Evolutionary conservation across 1,140 invertebrate genomes (phyloP), one percentile per base, ranked within the genome.

Genomic region (Polyergus mexicanus): DNA sequence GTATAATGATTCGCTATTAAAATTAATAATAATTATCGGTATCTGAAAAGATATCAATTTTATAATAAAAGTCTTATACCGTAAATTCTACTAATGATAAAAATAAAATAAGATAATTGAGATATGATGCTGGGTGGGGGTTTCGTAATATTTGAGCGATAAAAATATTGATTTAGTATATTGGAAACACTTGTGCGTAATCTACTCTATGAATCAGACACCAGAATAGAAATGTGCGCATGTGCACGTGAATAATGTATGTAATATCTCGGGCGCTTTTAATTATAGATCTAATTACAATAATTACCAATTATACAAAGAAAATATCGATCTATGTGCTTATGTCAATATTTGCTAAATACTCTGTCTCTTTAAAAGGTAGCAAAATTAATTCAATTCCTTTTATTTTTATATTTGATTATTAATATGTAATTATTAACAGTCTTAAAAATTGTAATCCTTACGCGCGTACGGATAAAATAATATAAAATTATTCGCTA

Each of bases 211-310:
- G 66, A 72, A 60, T 81, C 78, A 81, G n/a, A 60, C 0, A 8
- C 19, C 38, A 35, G 7, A 47, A 72, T 72, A 81, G 54, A 60
- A 81, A 32, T 38, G 65, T 56, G 66, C n/a, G 11, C 6, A 38
- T 25, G 13, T 16, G 22, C 47, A 56, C 4, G 22, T 28, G 35
- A 58, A 54, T 54, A 54, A 47, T 54, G 10, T 44, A 71, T 28
- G 0, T 10, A 41, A 80, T 41, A 41, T 28, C 6, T 81, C 35
- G 1, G 11, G 8, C 5, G 4, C 10, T 54, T 38, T 19, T 41
- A 80, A 60, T 81, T 81, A 81, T 71, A 81, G 7, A 81, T 60
- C 38, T 72, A 81, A 72, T 72, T 81, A 44, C 44, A 81, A 72
- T 81, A 72, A 60, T 22, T 35, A 60, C 60, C 16, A 41, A 71